Conservation (phyloP, 2,113 vertebrate species). For the Takifugu bimaculatus region DNA sequence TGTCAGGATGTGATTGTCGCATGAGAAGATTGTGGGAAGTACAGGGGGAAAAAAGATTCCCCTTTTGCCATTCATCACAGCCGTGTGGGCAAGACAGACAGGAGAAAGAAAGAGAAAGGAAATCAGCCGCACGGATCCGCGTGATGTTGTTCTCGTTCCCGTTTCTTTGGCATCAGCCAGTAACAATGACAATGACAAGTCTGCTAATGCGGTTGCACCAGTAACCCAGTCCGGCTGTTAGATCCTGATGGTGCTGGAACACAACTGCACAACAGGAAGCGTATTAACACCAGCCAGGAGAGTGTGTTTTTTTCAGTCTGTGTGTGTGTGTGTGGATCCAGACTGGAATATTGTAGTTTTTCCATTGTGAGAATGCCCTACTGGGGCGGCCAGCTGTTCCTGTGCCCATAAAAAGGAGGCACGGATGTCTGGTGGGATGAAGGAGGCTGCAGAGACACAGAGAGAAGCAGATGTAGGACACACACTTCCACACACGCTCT, state of each 20-base stretch:
- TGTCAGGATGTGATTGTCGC: slow-evolving; percentile 65
- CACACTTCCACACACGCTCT: slow-evolving; percentile 13
- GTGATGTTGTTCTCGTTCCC: slow-evolving; percentile 7
- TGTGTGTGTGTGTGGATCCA: slow-evolving; percentile 25
- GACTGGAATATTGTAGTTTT: slow-evolving; percentile 62
- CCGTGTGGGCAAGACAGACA: slow-evolving; percentile 6
- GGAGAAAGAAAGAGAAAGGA: slow-evolving; percentile 1
- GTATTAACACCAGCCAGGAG: slow-evolving; percentile 40
- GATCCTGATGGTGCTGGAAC: slow-evolving; percentile 46
- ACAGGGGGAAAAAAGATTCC: slow-evolving; percentile 38
- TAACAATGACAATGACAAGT: slow-evolving; percentile 18
- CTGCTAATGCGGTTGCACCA: slow-evolving; percentile 15
- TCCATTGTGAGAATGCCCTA: slow-evolving; percentile 71
- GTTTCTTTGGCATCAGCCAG: slow-evolving; percentile 30
- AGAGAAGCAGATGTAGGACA: slow-evolving; percentile 55
- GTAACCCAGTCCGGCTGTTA: slow-evolving; percentile 32
- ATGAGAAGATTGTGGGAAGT: slow-evolving; percentile 45
- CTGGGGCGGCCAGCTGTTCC: slow-evolving; percentile 71
- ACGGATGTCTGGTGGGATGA: slow-evolving; percentile 68
- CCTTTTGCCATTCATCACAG: slow-evolving; percentile 62
- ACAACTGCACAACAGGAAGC: slow-evolving; percentile 48
- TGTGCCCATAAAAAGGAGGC: slow-evolving; percentile 68
- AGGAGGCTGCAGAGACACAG: slow-evolving; percentile 52
- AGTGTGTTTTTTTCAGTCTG: slow-evolving; percentile 27
- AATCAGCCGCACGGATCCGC: slow-evolving; percentile 1